Evolutionary conservation across 2,888 invertebrate genomes (phyloP).

Genomic region (Tiliacea aurago): DNA sequence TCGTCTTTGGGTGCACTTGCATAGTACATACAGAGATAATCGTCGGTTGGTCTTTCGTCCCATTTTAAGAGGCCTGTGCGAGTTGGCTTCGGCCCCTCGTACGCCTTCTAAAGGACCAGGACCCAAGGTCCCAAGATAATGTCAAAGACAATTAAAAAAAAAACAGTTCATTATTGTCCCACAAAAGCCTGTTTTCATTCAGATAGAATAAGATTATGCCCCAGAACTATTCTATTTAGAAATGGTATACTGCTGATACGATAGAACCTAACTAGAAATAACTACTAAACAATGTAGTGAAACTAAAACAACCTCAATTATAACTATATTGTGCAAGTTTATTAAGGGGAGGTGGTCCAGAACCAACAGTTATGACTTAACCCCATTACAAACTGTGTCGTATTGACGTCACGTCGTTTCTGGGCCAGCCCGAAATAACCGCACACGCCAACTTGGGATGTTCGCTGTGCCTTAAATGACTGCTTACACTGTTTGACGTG

Average conservation of each 20-base stretch:
- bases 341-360: conserved; percentile 52
- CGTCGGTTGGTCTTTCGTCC: too few species aligned
- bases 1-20: too few species aligned
- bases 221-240: background rate
- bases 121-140: too few species aligned
- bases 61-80: too few species aligned
- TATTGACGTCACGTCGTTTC: conserved; percentile 84
- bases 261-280: conserved; percentile 10
- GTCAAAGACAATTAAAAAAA: too few species aligned
- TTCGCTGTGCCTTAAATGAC: conserved; percentile 49
- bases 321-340: conserved; percentile 38
- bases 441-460: conserved; percentile 64
- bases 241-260: background rate
- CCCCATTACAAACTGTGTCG: conserved; percentile 75
- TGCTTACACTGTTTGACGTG: conserved; percentile 40
- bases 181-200: background rate
- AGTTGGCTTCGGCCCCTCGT: too few species aligned
- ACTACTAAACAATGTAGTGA: conserved; percentile 1
- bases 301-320: conserved; percentile 25
- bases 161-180: background rate
- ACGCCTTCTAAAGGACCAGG: too few species aligned
- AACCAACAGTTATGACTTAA: conserved; percentile 59
- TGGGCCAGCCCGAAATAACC: conserved; percentile 84
- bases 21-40: too few species aligned
- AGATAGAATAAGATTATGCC: background rate